phyloP scores from a whole-genome alignment of 2,888 invertebrate genomes.

The Furcula furcula region DNA sequence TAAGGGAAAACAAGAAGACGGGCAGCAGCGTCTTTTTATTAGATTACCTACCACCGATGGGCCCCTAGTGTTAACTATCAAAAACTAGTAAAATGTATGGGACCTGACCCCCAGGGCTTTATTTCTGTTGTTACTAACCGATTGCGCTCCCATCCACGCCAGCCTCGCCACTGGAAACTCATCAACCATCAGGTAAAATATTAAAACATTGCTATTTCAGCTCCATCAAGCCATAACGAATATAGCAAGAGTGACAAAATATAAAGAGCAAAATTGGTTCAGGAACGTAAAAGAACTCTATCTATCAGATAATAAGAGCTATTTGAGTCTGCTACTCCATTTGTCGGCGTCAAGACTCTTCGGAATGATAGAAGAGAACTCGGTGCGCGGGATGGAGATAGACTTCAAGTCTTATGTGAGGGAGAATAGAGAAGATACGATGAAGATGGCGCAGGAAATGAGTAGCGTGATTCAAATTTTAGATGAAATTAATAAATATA shows the following conservation, averaged over 20 bases:
- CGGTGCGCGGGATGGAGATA: slow-evolving; percentile 35
- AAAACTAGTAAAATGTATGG: too few relatives aligned
- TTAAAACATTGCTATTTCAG: slow-evolving; percentile 53
- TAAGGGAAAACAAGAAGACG: too few relatives aligned
- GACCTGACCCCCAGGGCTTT: too few relatives aligned
- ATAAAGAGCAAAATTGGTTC: slow-evolving; percentile 50
- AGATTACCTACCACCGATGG: too few relatives aligned
- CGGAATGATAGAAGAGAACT: slow-evolving; percentile 44
- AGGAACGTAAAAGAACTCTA: slow-evolving; percentile 49
- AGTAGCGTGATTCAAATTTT: slow-evolving; percentile 43
- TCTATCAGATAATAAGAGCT: slow-evolving; percentile 30
- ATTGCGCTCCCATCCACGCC: too few relatives aligned
- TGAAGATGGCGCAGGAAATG: slow-evolving; percentile 39
- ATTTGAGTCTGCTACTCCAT: slow-evolving; percentile 49
- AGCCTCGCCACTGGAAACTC: too few relatives aligned
- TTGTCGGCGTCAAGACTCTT: slow-evolving; percentile 42
- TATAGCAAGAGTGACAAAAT: slow-evolving; percentile 48
- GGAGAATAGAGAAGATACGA: slow-evolving; percentile 31
- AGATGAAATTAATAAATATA: slow-evolving; percentile 30
- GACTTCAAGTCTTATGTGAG: slow-evolving; percentile 36
- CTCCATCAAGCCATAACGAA: slow-evolving; percentile 54
- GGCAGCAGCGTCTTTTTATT: too few relatives aligned
- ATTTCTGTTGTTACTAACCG: too few relatives aligned
- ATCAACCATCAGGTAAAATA: too few relatives aligned
- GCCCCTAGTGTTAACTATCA: too few relatives aligned